Base-by-base conservation (phyloP, 1,140 invertebrate genomes). In the Steinernema feltiae region DNA sequence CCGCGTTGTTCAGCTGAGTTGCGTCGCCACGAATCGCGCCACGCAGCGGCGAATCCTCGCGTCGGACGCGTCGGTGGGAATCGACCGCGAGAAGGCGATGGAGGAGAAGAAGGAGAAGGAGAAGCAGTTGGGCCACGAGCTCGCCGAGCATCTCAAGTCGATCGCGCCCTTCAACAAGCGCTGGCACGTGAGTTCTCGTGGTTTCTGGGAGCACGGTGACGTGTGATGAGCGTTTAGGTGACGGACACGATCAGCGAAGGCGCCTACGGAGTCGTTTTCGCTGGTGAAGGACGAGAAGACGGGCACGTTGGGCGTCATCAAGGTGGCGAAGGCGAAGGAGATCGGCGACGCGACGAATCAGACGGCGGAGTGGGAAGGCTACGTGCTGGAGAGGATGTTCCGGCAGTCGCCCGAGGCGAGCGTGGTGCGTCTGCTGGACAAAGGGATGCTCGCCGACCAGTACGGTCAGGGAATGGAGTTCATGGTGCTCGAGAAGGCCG, bases 401-500 rank as follows among this genome's bases (percentile, higher is more conserved):
- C 69, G 74, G 24, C 70, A 81, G 79, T 70, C 72, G 15, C 76
- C 76, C 3, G 32, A 48, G 29, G 80, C 75, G 15, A 82, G 74
- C 70, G 71, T 81, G 32, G 80, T 81, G 1, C 74, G 77, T 29
- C 31, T 81, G 15, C 70, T 81, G 72, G 80, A 81, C 63, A 81
- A 83, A 2, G 80, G 80, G 30, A 77, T 81, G 75, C 41, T 81
- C 17, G 74, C 72, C 7, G 81, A 83, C 72, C 76, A 82, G 15
- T 63, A 80, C 32, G 78, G 76, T 27, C 70, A 77, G n/a, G 77
- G 69, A 7, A 79, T 83, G 69, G 74, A 81, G 63, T 81, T 81
- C 69, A 81, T 81, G 77, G 81, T 82, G n/a, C 70, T 81, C 2
- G 80, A 81, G 21, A 78, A 79, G 24, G 76, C 73, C 15, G 81